These are phyloP conservation scores for Cyphomyrus discorhynchus DNA, from an alignment of 2,113 vertebrate genomes.

Conservation along the genomic window DNA sequence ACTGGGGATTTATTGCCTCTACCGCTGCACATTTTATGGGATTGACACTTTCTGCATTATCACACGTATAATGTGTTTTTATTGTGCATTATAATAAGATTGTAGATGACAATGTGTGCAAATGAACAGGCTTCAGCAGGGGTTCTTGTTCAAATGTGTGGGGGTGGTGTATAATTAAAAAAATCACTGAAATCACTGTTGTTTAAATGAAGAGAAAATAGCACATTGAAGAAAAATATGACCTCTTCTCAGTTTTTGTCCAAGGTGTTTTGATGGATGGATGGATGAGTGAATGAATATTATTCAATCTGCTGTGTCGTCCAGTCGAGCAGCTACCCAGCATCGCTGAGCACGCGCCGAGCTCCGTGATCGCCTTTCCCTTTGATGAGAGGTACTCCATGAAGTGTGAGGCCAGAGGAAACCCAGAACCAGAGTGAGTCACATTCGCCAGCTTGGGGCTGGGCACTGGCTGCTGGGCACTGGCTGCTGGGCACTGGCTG, in stretches of 20 bases:
- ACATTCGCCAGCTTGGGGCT: neutral
- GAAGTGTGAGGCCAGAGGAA: conserved; percentile 86
- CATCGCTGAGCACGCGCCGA: conserved; percentile 71
- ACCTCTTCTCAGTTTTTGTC: neutral
- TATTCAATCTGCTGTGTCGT: neutral
- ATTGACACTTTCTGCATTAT: neutral
- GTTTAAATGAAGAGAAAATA: neutral
- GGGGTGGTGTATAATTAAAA: neutral
- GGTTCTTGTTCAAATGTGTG: neutral
- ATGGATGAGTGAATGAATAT: neutral
- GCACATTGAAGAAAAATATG: neutral
- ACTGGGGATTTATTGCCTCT: neutral
- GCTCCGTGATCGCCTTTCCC: conserved; percentile 77
- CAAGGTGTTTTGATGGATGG: neutral
- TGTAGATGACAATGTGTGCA: neutral
- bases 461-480: neutral
- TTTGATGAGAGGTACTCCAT: conserved; percentile 84
- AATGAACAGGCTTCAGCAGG: neutral
- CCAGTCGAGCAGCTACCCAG: conserved; percentile 87
- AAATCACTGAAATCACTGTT: neutral
- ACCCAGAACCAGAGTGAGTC: conserved; percentile 82
- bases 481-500: neutral
- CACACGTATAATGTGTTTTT: neutral
- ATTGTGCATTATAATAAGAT: neutral
- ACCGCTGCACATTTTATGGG: neutral